Conservation (phyloP, 2,888 invertebrate species). For the Mallateleia sp. region DNA sequence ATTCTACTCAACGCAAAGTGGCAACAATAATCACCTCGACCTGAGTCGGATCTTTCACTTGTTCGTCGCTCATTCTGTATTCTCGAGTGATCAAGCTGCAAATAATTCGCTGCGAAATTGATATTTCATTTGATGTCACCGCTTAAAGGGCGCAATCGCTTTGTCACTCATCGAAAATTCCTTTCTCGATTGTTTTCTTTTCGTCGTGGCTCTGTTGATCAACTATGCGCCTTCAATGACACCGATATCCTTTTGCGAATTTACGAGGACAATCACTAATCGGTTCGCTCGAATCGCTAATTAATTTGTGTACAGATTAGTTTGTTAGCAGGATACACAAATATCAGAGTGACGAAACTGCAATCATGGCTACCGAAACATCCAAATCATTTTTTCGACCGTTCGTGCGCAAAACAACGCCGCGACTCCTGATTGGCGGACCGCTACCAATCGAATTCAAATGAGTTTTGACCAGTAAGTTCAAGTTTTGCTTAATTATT, state of each 20-base stretch:
- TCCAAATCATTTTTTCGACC: too few species aligned
- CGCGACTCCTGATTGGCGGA: too few species aligned
- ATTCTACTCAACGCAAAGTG: too few species aligned
- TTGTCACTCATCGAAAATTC: constrained; percentile 46
- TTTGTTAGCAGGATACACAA: constrained; percentile 32
- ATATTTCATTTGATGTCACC: constrained; percentile 57
- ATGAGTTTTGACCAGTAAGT: too few species aligned
- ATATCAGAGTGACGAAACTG: constrained; percentile 19
- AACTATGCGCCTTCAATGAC: not conserved
- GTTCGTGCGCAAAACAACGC: too few species aligned
- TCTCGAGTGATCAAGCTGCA: not conserved
- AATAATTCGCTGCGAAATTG: constrained; percentile 14
- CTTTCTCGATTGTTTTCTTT: not conserved
- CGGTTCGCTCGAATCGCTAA: constrained; percentile 21
- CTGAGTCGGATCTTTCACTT: constrained; percentile 84
- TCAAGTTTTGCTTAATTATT: too few species aligned
- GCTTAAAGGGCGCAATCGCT: constrained; percentile 42
- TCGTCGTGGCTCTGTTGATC: not conserved
- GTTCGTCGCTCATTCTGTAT: constrained; percentile 87
- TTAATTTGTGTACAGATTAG: constrained; percentile 33
- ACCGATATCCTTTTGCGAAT: not conserved
- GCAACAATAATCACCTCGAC: constrained; percentile 84
- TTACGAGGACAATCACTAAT: too few species aligned
- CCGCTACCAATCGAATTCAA: too few species aligned
- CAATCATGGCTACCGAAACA: constrained; percentile 36